Evolutionary conservation across 2,113 vertebrate species (phyloP).

Genomic region (Periophthalmus modestus): DNA sequence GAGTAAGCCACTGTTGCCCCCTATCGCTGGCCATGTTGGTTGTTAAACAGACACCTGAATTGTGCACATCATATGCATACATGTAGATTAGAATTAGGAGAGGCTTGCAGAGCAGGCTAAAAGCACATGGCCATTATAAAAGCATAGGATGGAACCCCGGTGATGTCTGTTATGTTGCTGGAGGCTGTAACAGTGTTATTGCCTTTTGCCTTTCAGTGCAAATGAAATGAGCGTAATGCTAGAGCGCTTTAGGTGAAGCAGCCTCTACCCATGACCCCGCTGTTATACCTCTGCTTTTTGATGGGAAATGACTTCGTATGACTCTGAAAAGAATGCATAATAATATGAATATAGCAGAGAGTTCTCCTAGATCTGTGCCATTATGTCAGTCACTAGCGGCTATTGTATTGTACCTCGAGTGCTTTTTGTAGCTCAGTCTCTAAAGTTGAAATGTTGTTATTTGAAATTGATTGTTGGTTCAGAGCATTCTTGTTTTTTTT

Average conservation of each 20-base stretch:
- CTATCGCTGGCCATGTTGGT: too few relatives aligned
- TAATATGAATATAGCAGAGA: constrained; percentile 22
- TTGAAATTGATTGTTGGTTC: not conserved
- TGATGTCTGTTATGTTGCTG: not conserved
- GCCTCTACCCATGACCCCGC: constrained; percentile 26
- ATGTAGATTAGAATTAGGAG: not conserved
- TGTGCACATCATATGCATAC: not conserved
- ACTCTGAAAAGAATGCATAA: not conserved
- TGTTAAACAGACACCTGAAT: not conserved
- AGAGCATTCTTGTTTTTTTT: not conserved
- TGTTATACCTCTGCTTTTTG: constrained; percentile 16
- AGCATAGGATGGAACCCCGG: not conserved
- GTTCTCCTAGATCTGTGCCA: constrained; percentile 16
- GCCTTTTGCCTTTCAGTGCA: constrained; percentile 29
- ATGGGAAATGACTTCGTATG: constrained; percentile 8
- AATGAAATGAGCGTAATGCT: constrained; percentile 35
- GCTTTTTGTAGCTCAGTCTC: not conserved
- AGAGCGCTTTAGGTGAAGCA: constrained; percentile 39
- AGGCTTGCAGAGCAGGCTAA: not conserved
- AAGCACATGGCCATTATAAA: not conserved
- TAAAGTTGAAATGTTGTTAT: not conserved
- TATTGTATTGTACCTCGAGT: not conserved
- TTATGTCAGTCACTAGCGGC: constrained; percentile 7
- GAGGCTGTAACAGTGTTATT: constrained; percentile 17
- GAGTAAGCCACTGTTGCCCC: too few relatives aligned